Evolutionary conservation across 2,113 vertebrate species (phyloP).

Genomic region (Formicarius rufipectus): DNA sequence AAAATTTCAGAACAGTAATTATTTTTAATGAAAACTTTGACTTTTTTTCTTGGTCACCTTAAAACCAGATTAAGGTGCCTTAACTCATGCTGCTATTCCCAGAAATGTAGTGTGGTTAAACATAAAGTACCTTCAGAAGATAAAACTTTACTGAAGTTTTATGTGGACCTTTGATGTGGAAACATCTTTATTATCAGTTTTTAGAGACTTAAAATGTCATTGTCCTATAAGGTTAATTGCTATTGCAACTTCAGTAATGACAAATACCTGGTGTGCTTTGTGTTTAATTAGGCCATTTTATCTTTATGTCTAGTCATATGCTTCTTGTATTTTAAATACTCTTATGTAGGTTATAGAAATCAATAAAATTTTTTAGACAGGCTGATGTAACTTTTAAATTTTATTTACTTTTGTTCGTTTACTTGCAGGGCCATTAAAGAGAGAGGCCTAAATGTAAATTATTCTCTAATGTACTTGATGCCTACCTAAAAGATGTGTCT

Average conservation of each 20-base stretch:
- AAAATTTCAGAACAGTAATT: not conserved
- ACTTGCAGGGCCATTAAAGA: not conserved
- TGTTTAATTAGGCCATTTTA: not conserved
- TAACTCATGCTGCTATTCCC: not conserved
- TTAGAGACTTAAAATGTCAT: not conserved
- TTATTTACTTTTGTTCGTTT: not conserved
- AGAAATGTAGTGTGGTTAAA: not conserved
- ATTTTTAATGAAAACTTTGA: not conserved
- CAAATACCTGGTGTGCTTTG: not conserved
- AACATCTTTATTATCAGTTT: not conserved
- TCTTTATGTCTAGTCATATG: not conserved
- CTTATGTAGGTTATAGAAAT: not conserved
- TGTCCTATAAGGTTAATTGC: not conserved
- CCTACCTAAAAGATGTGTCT: not conserved
- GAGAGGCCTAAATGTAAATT: not conserved
- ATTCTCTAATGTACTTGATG: not conserved
- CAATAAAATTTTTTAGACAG: not conserved
- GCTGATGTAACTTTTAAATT: not conserved
- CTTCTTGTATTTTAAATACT: not conserved
- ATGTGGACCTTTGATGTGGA: not conserved
- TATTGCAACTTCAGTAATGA: not conserved
- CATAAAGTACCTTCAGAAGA: not conserved
- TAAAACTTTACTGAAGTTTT: not conserved
- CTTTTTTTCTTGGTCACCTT: not conserved
- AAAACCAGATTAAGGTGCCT: not conserved